Evolutionary conservation across 2,797 vertebrate species (phyloP).

Genomic region (Taeniopygia guttata): DNA sequence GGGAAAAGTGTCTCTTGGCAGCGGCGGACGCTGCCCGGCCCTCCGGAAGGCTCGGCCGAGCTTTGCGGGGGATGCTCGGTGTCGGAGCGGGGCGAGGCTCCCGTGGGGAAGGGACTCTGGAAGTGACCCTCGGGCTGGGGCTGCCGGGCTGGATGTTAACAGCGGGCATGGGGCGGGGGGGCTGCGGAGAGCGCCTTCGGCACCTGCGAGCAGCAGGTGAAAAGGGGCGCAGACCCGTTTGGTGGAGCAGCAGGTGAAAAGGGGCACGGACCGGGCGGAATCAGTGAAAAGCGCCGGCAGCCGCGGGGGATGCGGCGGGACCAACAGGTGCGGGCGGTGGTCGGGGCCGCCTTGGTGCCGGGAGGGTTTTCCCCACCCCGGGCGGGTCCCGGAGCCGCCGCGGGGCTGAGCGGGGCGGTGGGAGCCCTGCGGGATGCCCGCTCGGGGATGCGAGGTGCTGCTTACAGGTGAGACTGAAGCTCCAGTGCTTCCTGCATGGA

Average conservation of each 20-base stretch:
- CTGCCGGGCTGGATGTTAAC: neutral
- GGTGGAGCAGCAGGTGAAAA: no score
- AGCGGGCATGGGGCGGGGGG: neutral
- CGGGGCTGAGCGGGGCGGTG: neutral
- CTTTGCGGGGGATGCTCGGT: neutral
- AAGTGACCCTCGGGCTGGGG: neutral
- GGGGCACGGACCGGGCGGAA: neutral
- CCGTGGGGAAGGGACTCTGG: neutral
- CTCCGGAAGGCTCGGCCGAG: neutral
- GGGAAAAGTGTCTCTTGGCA: neutral
- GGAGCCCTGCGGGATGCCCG: constrained; percentile 28
- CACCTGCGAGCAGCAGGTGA: neutral
- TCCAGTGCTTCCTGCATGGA: neutral
- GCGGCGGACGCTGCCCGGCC: neutral
- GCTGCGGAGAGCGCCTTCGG: neutral
- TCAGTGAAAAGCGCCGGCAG: neutral
- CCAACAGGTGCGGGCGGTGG: constrained; percentile 22
- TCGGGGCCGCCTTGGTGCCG: no score
- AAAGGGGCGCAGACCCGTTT: neutral
- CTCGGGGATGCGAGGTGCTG: constrained; percentile 7
- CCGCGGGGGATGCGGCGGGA: neutral
- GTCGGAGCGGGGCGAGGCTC: neutral
- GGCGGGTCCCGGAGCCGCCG: neutral
- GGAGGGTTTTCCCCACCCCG: accelerated
- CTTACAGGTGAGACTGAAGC: neutral